These are phyloP conservation scores for Tupaia tana DNA, from an alignment of 2,113 vertebrate species.

Conservation along the genomic window DNA sequence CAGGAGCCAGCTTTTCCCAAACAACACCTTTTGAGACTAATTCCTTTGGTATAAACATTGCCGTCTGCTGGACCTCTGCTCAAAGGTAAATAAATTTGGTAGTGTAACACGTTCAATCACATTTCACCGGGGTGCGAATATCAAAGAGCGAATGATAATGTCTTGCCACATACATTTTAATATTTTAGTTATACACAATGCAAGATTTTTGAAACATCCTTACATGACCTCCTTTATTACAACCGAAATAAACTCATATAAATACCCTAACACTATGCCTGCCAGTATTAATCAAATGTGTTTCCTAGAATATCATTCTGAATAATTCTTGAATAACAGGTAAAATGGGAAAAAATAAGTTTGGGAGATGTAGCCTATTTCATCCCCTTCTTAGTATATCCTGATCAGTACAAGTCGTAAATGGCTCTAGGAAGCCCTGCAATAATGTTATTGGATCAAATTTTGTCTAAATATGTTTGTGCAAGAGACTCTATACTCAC, in stretches of 20 bases:
- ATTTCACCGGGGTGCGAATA: not conserved
- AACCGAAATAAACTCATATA: conserved; percentile 3
- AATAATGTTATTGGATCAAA: not conserved
- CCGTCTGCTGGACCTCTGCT: not conserved
- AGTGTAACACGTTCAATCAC: not conserved
- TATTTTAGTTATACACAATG: not conserved
- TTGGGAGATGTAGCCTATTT: not conserved
- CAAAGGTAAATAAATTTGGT: not conserved
- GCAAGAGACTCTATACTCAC: not conserved
- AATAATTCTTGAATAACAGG: conserved; percentile 30
- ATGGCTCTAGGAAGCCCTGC: not conserved
- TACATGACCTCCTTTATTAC: not conserved
- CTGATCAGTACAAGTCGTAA: not conserved
- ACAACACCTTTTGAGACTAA: not conserved
- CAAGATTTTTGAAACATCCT: not conserved
- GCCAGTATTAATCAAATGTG: conserved; percentile 21
- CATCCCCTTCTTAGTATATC: not conserved
- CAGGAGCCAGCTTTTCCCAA: not conserved
- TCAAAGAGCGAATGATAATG: not conserved
- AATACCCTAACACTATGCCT: not conserved
- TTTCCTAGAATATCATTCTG: conserved; percentile 27
- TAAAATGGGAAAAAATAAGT: conserved; percentile 11
- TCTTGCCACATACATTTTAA: conserved; percentile 6
- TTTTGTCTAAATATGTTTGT: not conserved
- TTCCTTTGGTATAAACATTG: conserved; percentile 23